Percentiles rank a stretch among this genome's conserved stretches.
Conservation (phyloP, 2,888 invertebrate genomes). For the Monopis laevigella region DNA sequence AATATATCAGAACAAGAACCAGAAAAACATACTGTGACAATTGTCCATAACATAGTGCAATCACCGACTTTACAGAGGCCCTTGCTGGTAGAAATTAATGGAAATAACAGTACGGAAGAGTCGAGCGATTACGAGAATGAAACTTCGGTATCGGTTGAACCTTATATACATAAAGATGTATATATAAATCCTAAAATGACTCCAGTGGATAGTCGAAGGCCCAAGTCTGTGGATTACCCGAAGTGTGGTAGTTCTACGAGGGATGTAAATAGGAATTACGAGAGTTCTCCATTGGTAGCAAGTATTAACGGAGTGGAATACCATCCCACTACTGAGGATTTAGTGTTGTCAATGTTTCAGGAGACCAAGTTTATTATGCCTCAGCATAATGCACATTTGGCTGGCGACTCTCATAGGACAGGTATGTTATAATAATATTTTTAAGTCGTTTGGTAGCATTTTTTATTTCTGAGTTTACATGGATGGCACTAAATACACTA, state of each 20-base stretch:
- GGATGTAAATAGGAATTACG: slow-evolving; percentile 44
- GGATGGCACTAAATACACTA: no score
- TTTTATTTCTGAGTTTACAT: no score
- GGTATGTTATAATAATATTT: slow-evolving; percentile 45
- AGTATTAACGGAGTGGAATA: slow-evolving; percentile 58
- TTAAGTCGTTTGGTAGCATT: no score
- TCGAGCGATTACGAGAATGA: slow-evolving; percentile 40
- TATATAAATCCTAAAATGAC: slow-evolving; percentile 66
- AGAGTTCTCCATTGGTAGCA: slow-evolving; percentile 53
- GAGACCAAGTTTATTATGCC: slow-evolving; percentile 56
- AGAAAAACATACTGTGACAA: slow-evolving; percentile 28
- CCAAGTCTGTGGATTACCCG: slow-evolving; percentile 50
- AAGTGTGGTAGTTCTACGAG: slow-evolving; percentile 24
- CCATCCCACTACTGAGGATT: slow-evolving; percentile 52
- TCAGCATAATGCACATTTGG: slow-evolving; percentile 40
- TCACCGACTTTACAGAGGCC: slow-evolving; percentile 51
- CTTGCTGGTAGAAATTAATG: slow-evolving; percentile 48
- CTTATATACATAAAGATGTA: slow-evolving; percentile 61
- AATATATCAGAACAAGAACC: slow-evolving; percentile 28
- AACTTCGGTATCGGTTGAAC: slow-evolving; percentile 35
- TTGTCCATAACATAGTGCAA: slow-evolving; percentile 38
- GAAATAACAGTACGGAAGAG: slow-evolving; percentile 31
- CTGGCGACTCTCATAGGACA: slow-evolving; percentile 50
- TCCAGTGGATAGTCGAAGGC: slow-evolving; percentile 48
- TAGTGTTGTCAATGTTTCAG: slow-evolving; percentile 59